Evolutionary conservation across 2,888 invertebrate genomes (phyloP).

Genomic region (Apantesis nais): DNA sequence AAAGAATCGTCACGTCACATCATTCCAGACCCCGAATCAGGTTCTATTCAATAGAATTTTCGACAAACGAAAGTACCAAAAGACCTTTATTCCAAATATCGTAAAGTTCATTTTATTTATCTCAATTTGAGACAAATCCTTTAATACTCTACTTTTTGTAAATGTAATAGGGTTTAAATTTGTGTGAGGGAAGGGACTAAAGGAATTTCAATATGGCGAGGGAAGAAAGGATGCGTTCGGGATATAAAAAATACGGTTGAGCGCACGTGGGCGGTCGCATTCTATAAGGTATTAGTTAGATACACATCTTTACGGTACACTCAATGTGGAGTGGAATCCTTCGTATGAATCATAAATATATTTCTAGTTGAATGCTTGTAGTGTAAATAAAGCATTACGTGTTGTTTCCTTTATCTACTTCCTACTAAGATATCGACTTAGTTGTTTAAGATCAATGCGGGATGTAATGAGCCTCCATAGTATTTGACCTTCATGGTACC

Average conservation of each 20-base stretch:
- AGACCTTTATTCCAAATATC: slow-evolving; percentile 57
- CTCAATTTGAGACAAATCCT: slow-evolving; percentile 26
- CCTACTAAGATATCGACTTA: slow-evolving; percentile 20
- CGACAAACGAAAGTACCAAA: slow-evolving; percentile 57
- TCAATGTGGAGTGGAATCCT: slow-evolving; percentile 38
- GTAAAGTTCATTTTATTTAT: slow-evolving; percentile 63
- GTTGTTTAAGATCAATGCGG: slow-evolving; percentile 18
- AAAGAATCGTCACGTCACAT: slow-evolving; percentile 67
- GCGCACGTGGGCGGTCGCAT: slow-evolving; percentile 74
- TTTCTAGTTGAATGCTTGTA: slow-evolving; percentile 29
- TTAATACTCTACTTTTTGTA: slow-evolving; percentile 53
- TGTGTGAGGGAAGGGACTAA: slow-evolving; percentile 51
- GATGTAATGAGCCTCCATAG: slow-evolving; percentile 16
- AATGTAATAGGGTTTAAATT: slow-evolving; percentile 59
- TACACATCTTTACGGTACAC: slow-evolving; percentile 59
- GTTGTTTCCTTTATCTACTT: slow-evolving; percentile 30
- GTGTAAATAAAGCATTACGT: slow-evolving; percentile 25
- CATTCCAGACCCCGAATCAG: slow-evolving; percentile 72
- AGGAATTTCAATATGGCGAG: slow-evolving; percentile 76
- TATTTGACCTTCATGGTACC: slow-evolving; percentile 17
- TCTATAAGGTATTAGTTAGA: slow-evolving; percentile 59
- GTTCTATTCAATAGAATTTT: slow-evolving; percentile 69
- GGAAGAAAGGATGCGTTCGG: slow-evolving; percentile 72
- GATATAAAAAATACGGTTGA: slow-evolving; percentile 76
- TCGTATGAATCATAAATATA: slow-evolving; percentile 41